Evolutionary conservation across 2,113 vertebrate species (phyloP).

Genomic region (Acanthochromis polyacanthus): DNA sequence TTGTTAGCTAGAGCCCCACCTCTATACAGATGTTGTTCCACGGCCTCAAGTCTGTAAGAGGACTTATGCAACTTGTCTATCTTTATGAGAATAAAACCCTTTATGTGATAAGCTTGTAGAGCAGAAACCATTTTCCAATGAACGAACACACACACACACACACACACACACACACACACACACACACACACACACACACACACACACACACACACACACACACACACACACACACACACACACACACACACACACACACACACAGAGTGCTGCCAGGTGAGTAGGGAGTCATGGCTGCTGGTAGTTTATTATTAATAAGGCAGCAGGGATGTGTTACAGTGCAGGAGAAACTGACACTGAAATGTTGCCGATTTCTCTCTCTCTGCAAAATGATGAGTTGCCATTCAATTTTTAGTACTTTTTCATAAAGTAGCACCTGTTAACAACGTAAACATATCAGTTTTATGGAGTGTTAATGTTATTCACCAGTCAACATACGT

Average conservation of each 20-base stretch:
- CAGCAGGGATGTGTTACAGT: conserved; percentile 21
- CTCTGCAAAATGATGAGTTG: neutral
- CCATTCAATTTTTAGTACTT: neutral
- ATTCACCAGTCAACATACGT: too few species aligned
- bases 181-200: too few species aligned
- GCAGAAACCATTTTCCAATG: neutral
- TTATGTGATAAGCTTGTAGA: neutral
- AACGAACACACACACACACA: too few species aligned
- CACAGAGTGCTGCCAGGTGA: neutral
- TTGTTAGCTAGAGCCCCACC: too few species aligned
- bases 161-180: too few species aligned
- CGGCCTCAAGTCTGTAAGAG: neutral
- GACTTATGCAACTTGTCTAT: neutral
- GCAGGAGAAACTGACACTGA: neutral
- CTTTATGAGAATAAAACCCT: too few species aligned
- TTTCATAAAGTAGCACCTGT: neutral
- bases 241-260: too few species aligned
- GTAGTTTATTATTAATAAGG: conserved; percentile 53
- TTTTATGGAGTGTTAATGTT: too few species aligned
- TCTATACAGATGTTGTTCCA: too few species aligned
- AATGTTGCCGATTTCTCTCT: neutral
- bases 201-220: too few species aligned
- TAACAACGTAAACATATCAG: neutral
- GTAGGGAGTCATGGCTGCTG: neutral
- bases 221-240: too few species aligned